Conservation (phyloP, 2,797 vertebrate genomes). For the Cyclopterus lumpus region DNA sequence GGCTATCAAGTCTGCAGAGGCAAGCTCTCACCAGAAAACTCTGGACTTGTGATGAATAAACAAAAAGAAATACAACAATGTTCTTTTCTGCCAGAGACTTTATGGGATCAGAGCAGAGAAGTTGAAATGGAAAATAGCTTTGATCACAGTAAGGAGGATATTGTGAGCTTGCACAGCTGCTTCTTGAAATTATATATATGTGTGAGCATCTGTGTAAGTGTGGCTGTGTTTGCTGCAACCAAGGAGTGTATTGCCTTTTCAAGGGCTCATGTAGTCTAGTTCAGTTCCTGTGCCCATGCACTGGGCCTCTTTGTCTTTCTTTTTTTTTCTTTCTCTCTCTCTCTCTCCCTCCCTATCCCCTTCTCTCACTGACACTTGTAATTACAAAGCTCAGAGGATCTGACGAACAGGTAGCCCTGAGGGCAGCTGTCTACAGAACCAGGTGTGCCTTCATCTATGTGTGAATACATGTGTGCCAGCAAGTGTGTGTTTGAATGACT, state of each 20-base stretch:
- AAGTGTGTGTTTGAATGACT: neutral
- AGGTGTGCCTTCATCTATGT: slow-evolving; percentile 75
- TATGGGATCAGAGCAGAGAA: slow-evolving; percentile 30
- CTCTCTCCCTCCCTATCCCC: slow-evolving; percentile 31
- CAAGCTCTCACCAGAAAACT: slow-evolving; percentile 28
- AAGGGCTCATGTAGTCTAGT: slow-evolving; percentile 63
- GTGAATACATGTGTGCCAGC: slow-evolving; percentile 5
- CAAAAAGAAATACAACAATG: slow-evolving; percentile 42
- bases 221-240: slow-evolving; percentile 5
- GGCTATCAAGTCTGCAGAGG: slow-evolving; percentile 34
- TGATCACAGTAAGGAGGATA: slow-evolving; percentile 37
- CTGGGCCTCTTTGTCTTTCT: slow-evolving; percentile 66
- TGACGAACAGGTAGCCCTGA: slow-evolving; percentile 81
- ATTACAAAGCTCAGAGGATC: slow-evolving; percentile 83
- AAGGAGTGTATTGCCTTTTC: slow-evolving; percentile 29
- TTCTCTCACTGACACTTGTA: slow-evolving; percentile 71
- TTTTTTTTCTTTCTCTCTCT: slow-evolving; percentile 23
- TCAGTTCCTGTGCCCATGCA: slow-evolving; percentile 70
- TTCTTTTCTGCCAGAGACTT: slow-evolving; percentile 36
- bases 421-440: slow-evolving; percentile 80
- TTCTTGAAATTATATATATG: slow-evolving; percentile 31
- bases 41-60: slow-evolving; percentile 59
- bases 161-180: slow-evolving; percentile 28
- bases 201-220: neutral
- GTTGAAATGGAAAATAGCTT: slow-evolving; percentile 24